Evolutionary conservation across 1,140 invertebrate genomes (phyloP), one percentile per base, ranked within the genome.

Genomic region (Zaprionus gabonicus): DNA sequence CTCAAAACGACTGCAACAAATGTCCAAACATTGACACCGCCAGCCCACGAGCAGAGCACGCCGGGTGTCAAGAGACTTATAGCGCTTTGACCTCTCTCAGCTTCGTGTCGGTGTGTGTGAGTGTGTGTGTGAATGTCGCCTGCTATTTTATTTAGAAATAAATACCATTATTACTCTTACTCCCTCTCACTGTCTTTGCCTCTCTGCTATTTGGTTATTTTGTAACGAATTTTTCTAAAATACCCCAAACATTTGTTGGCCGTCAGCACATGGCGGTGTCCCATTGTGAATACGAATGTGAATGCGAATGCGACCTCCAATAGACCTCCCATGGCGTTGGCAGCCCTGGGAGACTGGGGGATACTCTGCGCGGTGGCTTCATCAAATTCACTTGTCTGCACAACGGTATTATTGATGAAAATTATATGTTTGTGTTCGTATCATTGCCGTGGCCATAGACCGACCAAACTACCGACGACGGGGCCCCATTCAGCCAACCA

Each of bases 381-480:
- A 79, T 79, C 79, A 81, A 81, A 81, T 81, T 79, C 76, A 81
- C 76, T 81, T 79, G 79, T 81, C 79, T 79, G 79, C 71, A 71
- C 65, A 81, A 70, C 68, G 76, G 71, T 79, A 76, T 76, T 81
- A 81, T 76, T 79, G 79, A 81, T 81, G 79, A 79, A 81, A 81
- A 79, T 81, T 81, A 79, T 79, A 81, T 76, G 79, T 79, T 78
- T 81, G 76, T 75, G 76, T 79, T 78, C 28, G 78, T 70, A 80
- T 78, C 73, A 71, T 76, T 34, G 41, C 68, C 55, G 51, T 27
- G 59, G 51, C 34, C 72, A 62, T 63, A 64, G 66, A 63, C 31
- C 41, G 60, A 51, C 70, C 6, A 31, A 53, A 31, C 66, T 74
- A 64, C 64, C 60, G 67, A 53, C 15, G 20, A 20, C 20, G 20